Conservation (phyloP, 2,797 vertebrate genomes). For the Clamator glandarius region DNA sequence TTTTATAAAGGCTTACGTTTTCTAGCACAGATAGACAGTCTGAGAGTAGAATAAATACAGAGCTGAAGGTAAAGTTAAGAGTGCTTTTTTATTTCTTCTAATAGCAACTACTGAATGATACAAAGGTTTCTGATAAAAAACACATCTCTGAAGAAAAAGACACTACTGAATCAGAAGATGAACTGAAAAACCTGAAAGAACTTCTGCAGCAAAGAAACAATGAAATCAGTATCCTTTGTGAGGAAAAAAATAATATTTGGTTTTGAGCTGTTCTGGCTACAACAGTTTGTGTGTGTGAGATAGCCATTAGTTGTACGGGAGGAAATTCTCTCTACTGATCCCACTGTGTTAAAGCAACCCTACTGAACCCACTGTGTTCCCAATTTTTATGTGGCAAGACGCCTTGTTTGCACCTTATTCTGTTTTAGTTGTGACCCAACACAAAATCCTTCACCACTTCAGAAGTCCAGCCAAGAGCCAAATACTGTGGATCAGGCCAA, state of each 20-base stretch:
- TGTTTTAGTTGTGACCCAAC: background rate
- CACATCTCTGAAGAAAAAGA: conserved; percentile 1
- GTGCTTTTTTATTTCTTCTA: background rate
- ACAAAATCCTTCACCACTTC: background rate
- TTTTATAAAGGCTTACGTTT: background rate
- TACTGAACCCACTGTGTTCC: background rate
- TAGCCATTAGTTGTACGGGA: background rate
- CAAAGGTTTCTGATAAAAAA: background rate
- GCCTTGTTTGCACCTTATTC: background rate
- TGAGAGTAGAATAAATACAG: background rate
- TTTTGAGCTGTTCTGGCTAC: background rate
- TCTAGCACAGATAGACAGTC: background rate
- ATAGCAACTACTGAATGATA: conserved; percentile 68
- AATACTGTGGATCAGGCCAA: background rate
- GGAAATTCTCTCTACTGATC: background rate
- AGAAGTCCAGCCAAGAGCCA: background rate
- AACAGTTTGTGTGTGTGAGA: background rate
- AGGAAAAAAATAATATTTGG: background rate
- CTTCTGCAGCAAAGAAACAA: conserved; percentile 87
- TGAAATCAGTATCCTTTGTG: conserved; percentile 93
- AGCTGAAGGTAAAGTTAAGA: background rate
- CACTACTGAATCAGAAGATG: conserved; percentile 8
- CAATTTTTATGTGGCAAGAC: background rate
- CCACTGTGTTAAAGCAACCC: background rate
- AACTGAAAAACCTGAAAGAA: conserved; percentile 80